Evolutionary conservation across 2,888 invertebrate genomes (phyloP).

Genomic region (Thymelicus acteon): DNA sequence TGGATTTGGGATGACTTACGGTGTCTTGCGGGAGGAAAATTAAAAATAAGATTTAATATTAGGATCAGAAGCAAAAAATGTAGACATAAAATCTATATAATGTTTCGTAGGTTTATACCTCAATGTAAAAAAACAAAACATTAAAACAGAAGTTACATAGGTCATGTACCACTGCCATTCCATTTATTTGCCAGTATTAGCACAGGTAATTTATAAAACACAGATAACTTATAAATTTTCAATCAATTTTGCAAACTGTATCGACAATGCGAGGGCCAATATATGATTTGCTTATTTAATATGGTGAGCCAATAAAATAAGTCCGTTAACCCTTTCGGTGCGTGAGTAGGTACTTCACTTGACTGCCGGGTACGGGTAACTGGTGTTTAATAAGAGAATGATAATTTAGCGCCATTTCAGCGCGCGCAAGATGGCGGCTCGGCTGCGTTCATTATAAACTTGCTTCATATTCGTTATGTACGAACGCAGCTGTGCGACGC

Average conservation of each 20-base stretch:
- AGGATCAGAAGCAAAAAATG: too few species aligned
- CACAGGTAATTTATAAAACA: too few species aligned
- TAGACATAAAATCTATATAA: too few species aligned
- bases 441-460: slow-evolving; percentile 49
- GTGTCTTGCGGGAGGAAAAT: slow-evolving; percentile 1
- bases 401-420: slow-evolving; percentile 55
- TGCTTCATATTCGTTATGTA: slow-evolving; percentile 45
- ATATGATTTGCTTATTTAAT: slow-evolving; percentile 14
- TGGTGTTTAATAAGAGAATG: slow-evolving; percentile 61
- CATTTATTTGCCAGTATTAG: too few species aligned
- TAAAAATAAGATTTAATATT: not conserved
- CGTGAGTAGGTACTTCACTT: slow-evolving; percentile 13
- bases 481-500: slow-evolving; percentile 39
- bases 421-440: slow-evolving; percentile 47
- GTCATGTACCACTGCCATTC: too few species aligned
- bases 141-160: too few species aligned
- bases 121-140: too few species aligned
- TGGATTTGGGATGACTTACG: not conserved
- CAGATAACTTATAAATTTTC: not conserved
- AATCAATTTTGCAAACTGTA: not conserved
- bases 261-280: not conserved
- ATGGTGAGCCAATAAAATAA: slow-evolving; percentile 25
- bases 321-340: slow-evolving; percentile 24
- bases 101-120: too few species aligned
- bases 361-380: slow-evolving; percentile 19